phyloP scores from a whole-genome alignment of 2,888 invertebrate genomes.

The Blastobasis adustella region DNA sequence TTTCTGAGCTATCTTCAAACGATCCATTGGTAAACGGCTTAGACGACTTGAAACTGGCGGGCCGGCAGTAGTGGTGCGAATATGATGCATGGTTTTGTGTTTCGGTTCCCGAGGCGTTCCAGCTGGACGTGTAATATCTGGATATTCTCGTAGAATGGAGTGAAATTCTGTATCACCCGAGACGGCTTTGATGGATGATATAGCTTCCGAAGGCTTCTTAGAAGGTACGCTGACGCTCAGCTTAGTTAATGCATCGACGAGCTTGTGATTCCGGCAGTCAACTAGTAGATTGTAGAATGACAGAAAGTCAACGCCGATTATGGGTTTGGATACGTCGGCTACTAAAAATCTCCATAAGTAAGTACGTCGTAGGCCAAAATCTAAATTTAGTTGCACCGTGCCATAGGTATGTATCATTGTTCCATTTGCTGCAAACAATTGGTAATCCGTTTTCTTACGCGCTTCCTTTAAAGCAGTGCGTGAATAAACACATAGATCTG shows the following conservation, averaged over 20 bases:
- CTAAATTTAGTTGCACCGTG: not conserved
- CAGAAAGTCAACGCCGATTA: slow-evolving; percentile 32
- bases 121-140: not conserved
- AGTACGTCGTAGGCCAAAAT: slow-evolving; percentile 1
- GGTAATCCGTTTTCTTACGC: not conserved
- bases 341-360: slow-evolving; percentile 24
- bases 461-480: no score
- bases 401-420: not conserved
- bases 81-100: not conserved
- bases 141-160: not conserved
- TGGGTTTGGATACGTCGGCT: slow-evolving; percentile 17
- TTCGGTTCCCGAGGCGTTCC: not conserved
- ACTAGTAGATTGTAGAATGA: slow-evolving; percentile 23
- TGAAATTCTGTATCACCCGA: not conserved
- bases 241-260: slow-evolving; percentile 14
- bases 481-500: no score
- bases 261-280: slow-evolving; percentile 18
- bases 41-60: slow-evolving; percentile 22
- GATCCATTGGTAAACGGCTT: slow-evolving; percentile 26
- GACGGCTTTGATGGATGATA: not conserved
- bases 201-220: not conserved
- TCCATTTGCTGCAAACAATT: not conserved
- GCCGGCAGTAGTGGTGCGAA: slow-evolving; percentile 21
- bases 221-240: slow-evolving; percentile 1
- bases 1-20: slow-evolving; percentile 20